These are phyloP conservation scores for Cyaniris semiargus DNA, from an alignment of 2,888 invertebrate species.

Conservation along the genomic window DNA sequence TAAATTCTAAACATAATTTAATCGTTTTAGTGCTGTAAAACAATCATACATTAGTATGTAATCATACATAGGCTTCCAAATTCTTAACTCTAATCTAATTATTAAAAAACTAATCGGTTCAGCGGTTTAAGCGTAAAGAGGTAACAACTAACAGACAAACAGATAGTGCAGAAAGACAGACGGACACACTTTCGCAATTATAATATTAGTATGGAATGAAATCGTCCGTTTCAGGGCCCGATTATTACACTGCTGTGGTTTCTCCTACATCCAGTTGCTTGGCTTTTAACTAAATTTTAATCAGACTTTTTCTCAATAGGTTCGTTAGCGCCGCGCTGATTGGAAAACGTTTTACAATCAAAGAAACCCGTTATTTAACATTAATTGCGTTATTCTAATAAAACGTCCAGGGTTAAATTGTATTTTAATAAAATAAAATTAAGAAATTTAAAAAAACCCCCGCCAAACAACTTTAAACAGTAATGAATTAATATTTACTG, in stretches of 20 bases:
- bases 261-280: slow-evolving; percentile 36
- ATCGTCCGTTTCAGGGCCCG: slow-evolving; percentile 35
- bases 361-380: slow-evolving; percentile 28
- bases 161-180: too few relatives aligned
- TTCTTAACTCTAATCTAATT: too few relatives aligned
- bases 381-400: slow-evolving; percentile 1
- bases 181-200: too few relatives aligned
- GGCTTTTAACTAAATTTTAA: slow-evolving; percentile 43
- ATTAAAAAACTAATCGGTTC: too few relatives aligned
- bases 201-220: too few relatives aligned
- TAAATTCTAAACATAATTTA: neutral
- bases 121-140: too few relatives aligned
- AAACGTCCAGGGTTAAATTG: neutral
- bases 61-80: too few relatives aligned
- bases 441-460: too few relatives aligned
- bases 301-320: slow-evolving; percentile 41
- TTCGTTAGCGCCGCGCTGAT: slow-evolving; percentile 41
- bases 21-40: neutral
- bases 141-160: too few relatives aligned
- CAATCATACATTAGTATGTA: neutral
- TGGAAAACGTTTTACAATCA: slow-evolving; percentile 35
- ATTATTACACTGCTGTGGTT: slow-evolving; percentile 37
- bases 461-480: too few relatives aligned
- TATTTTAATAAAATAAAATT: too few relatives aligned
- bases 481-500: too few relatives aligned